Evolutionary conservation across 2,113 vertebrate genomes (phyloP).

Genomic region (Xiphophorus couchianus): DNA sequence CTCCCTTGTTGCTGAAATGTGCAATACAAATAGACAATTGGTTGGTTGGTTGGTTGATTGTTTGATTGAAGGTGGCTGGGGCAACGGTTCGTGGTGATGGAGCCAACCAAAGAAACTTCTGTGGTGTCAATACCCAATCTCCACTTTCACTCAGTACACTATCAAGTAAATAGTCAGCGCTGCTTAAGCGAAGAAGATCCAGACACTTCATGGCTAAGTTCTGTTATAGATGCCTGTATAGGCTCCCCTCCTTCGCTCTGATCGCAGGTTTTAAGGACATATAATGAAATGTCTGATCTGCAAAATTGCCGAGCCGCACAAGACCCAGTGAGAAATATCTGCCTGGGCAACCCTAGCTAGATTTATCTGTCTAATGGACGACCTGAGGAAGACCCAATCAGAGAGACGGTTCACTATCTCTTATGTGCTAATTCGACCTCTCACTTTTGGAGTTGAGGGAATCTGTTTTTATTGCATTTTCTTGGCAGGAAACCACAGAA

Average conservation of each 20-base stretch:
- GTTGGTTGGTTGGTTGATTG: too few relatives aligned
- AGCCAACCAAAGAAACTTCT: too few relatives aligned
- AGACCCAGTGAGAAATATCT: slow-evolving; percentile 21
- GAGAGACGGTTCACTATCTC: slow-evolving; percentile 30
- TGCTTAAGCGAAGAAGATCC: slow-evolving; percentile 50
- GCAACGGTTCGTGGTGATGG: slow-evolving; percentile 38
- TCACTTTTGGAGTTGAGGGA: neutral
- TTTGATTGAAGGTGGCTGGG: slow-evolving; percentile 3
- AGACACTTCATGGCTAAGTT: slow-evolving; percentile 19
- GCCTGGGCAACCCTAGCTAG: slow-evolving; percentile 44
- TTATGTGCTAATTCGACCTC: slow-evolving; percentile 31
- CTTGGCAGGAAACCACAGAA: neutral
- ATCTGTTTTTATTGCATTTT: slow-evolving; percentile 5
- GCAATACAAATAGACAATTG: too few relatives aligned
- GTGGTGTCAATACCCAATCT: neutral
- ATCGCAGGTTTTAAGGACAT: slow-evolving; percentile 41
- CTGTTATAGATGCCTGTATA: too few relatives aligned
- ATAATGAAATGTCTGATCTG: slow-evolving; percentile 43
- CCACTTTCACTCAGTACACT: neutral
- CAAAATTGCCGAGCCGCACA: slow-evolving; percentile 7
- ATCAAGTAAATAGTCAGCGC: slow-evolving; percentile 18
- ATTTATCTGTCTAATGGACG: slow-evolving; percentile 47
- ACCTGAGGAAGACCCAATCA: slow-evolving; percentile 49
- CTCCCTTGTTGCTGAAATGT: too few relatives aligned
- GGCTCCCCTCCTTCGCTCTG: neutral